Base-by-base conservation (phyloP, 1,140 invertebrate species). In the Macrocentrus cingulum region DNA sequence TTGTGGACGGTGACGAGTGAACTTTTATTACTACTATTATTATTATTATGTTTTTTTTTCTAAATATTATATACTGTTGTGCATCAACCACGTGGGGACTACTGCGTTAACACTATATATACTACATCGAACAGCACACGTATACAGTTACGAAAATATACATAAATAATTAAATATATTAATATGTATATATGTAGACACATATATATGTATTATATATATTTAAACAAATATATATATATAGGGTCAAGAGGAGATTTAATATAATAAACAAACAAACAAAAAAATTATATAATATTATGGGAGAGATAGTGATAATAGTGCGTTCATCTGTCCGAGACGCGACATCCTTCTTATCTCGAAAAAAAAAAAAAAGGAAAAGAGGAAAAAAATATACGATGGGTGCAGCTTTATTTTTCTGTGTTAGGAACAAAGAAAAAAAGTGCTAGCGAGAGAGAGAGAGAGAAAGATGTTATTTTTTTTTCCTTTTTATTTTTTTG, bases 391-490 rank as follows among this genome's bases (percentile, higher is more conserved):
- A n/a, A n/a, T n/a, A n/a, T n/a, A n/a, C 32, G 29, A 46, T 56
- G 42, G 42, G 25, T 56, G 36, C 41, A 56, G 29, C 42, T 56
- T 56, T 46, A 56, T 56, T 56, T 46, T 22, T 56, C 41, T 46
- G 13, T 56, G 29, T 56, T 46, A 36, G 11, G 37, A 36, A 22
- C 7, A 9, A 34, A 6, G 29, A 34, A 11, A 34, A 34, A 6
- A 36, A 16, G 11, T 32, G 37, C 37, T 46, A 46, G n/a, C 8
- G 46, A 49, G 18, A 25, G 15, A 18, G 34, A 15, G 16, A 49
- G 15, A 11, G 23, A 49, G 37, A 51, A 29, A 8, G 20, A 36
- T 34, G 34, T 36, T 34, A 51, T 34, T 32, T 34, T 13, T 51
- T 13, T n/a, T n/a, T n/a, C n/a, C n/a, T n/a, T n/a, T n/a, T n/a